A percentile compares a stretch with the other conserved stretches of the same genome.
Conservation (phyloP, 2,888 invertebrate genomes). For the Eulithis prunata region DNA sequence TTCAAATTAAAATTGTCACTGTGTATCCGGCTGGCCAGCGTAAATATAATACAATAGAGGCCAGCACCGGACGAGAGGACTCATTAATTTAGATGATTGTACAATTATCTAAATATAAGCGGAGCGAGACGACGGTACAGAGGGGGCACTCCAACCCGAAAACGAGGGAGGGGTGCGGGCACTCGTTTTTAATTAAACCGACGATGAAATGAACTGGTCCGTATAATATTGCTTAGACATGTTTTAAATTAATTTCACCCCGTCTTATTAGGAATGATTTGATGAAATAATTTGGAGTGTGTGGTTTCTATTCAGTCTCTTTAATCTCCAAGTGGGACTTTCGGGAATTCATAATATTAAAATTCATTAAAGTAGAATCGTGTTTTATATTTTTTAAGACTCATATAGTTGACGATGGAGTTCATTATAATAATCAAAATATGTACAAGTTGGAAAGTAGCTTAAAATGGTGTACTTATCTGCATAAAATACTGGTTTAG, state of each 20-base stretch:
- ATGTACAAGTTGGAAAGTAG: too few species aligned
- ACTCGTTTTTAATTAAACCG: constrained; percentile 85
- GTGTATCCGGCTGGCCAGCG: constrained; percentile 68
- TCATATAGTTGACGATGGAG: too few species aligned
- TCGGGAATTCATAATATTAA: background rate
- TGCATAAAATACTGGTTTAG: too few species aligned
- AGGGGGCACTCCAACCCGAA: constrained; percentile 80
- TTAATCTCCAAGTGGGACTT: background rate
- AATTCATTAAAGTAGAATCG: background rate
- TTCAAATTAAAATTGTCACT: constrained; percentile 71
- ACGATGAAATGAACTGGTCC: constrained; percentile 84
- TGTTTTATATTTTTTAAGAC: too few species aligned
- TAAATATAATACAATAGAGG: constrained; percentile 79
- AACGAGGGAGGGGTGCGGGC: constrained; percentile 80
- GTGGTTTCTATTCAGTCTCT: constrained; percentile 22
- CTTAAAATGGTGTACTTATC: too few species aligned
- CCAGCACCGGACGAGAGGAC: constrained; percentile 81
- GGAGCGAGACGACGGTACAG: constrained; percentile 75
- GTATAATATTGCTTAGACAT: constrained; percentile 84
- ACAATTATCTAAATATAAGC: constrained; percentile 85
- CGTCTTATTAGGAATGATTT: constrained; percentile 70
- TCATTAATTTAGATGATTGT: constrained; percentile 85
- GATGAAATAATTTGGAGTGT: constrained; percentile 54
- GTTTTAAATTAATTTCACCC: constrained; percentile 82
- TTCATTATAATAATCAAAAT: too few species aligned